These are phyloP conservation scores for Lichenostomus cassidix DNA, from an alignment of 2,113 vertebrate genomes.

Conservation along the genomic window DNA sequence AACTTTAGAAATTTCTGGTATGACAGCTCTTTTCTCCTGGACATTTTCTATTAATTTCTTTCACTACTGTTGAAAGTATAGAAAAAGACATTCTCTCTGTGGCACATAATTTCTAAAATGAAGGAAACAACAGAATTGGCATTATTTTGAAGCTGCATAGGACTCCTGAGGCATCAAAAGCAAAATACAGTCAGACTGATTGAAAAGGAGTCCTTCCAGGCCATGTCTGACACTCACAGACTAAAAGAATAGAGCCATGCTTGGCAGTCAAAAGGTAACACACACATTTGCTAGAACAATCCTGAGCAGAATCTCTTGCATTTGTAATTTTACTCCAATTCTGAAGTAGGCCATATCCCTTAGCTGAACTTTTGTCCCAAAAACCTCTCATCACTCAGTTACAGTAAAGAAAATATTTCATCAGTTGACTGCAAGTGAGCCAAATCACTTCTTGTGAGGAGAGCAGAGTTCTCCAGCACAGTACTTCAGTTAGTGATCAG, in stretches of 20 bases:
- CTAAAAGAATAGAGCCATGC: neutral
- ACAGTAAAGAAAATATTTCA: neutral
- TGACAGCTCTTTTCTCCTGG: neutral
- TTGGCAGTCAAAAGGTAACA: neutral
- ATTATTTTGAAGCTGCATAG: neutral
- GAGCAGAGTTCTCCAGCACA: neutral
- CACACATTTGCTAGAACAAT: neutral
- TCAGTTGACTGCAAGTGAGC: neutral
- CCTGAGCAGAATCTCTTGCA: neutral
- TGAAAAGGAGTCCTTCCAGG: neutral
- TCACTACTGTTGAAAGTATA: neutral
- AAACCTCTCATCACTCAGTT: neutral
- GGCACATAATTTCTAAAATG: neutral
- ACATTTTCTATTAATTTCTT: neutral
- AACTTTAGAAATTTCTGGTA: neutral
- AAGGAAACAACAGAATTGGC: neutral
- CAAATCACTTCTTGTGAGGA: neutral
- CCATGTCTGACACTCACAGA: neutral
- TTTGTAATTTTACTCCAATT: neutral
- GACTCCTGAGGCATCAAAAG: neutral
- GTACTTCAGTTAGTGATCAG: neutral
- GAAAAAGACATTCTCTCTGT: neutral
- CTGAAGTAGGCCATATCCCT: neutral
- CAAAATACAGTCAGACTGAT: neutral
- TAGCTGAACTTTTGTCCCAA: accelerated